These are phyloP conservation scores for Gambusia yucatana DNA, from an alignment of 2,797 vertebrate genomes.

Conservation along the genomic window DNA sequence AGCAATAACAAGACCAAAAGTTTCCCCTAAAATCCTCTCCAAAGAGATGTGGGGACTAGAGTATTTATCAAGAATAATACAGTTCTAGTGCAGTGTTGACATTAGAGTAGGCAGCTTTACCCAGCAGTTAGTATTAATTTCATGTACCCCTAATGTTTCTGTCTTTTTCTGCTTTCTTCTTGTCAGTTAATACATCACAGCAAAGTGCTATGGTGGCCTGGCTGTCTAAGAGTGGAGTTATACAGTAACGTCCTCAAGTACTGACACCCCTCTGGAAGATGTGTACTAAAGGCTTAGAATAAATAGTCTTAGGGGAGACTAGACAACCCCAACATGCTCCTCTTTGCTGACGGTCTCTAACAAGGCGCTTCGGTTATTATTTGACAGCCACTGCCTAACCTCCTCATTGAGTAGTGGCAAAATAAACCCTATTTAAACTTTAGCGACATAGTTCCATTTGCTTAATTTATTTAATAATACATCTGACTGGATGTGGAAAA, in stretches of 20 bases:
- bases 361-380: background rate
- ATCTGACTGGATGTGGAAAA: background rate
- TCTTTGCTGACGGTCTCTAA: background rate
- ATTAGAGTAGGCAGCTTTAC: constrained; percentile 33
- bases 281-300: background rate
- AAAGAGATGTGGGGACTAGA: background rate
- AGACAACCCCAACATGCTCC: background rate
- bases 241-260: background rate
- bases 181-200: background rate
- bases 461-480: background rate
- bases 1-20: background rate
- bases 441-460: background rate
- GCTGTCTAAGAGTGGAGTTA: background rate
- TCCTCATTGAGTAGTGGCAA: background rate
- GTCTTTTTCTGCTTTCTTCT: constrained; percentile 4
- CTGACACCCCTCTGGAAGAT: background rate
- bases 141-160: background rate
- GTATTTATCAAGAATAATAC: constrained; percentile 7
- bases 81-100: constrained; percentile 22
- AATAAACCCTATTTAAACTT: background rate
- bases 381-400: background rate
- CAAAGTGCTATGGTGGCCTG: background rate
- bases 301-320: background rate
- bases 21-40: background rate
- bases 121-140: constrained; percentile 6